Conservation (phyloP, 2,888 invertebrate species). For the Tinea pellionella region DNA sequence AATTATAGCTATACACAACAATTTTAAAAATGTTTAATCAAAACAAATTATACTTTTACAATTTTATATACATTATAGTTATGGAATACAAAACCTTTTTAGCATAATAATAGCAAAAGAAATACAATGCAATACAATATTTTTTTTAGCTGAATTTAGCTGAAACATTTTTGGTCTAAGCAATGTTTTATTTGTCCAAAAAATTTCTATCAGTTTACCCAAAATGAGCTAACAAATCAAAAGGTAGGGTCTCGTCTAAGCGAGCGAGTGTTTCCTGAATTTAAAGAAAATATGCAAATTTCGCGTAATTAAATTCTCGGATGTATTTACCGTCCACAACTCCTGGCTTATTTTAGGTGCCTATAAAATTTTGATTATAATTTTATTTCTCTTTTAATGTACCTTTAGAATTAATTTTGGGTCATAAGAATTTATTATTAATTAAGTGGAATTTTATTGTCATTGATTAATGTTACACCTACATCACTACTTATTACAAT, state of each 20-base stretch:
- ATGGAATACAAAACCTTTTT: too few species aligned
- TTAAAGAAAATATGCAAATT: constrained; percentile 48
- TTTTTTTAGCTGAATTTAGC: too few species aligned
- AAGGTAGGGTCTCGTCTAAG: constrained; percentile 6
- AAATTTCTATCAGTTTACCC: not conserved
- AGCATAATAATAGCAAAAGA: too few species aligned
- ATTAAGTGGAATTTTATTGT: too few species aligned
- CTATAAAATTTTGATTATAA: not conserved
- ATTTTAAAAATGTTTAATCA: too few species aligned
- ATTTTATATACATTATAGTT: too few species aligned
- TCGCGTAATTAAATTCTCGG: constrained; percentile 45
- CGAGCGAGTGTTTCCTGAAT: constrained; percentile 19
- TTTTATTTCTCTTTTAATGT: not conserved
- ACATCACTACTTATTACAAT: too few species aligned
- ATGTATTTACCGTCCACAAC: constrained; percentile 27
- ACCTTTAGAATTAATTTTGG: not conserved
- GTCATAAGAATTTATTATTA: not conserved
- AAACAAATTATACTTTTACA: too few species aligned
- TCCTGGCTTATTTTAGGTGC: not conserved
- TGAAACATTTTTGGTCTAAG: too few species aligned
- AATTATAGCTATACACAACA: too few species aligned
- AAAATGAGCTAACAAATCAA: constrained; percentile 13
- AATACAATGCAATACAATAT: too few species aligned
- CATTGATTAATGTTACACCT: too few species aligned
- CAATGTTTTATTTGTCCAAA: not conserved